Conservation (phyloP, 2,797 vertebrate species). For the Tiaroga cobitis region DNA sequence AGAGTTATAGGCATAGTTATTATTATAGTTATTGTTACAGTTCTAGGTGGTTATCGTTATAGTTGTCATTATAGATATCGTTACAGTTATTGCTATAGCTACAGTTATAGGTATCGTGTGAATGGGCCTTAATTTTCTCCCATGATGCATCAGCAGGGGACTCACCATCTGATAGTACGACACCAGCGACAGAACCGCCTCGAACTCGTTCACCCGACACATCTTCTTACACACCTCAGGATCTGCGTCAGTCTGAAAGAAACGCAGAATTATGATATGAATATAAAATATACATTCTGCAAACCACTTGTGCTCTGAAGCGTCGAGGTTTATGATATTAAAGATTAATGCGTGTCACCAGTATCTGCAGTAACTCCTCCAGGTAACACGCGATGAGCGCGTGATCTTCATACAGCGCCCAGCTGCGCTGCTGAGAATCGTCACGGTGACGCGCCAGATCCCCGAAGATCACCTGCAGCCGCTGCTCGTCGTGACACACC, state of each 20-base stretch:
- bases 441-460: slow-evolving; percentile 91
- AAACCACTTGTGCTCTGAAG: too few species aligned
- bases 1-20: too few species aligned
- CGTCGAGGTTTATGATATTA: neutral
- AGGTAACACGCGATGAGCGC: slow-evolving; percentile 94
- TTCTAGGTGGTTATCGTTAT: too few species aligned
- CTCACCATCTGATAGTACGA: slow-evolving; percentile 98
- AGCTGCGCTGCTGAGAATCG: slow-evolving; percentile 96
- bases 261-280: neutral
- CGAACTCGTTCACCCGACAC: slow-evolving; percentile 90
- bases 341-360: slow-evolving; percentile 78
- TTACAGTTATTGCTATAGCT: neutral
- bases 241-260: slow-evolving; percentile 92
- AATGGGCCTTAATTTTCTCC: neutral
- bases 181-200: slow-evolving; percentile 91
- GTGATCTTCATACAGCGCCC: slow-evolving; percentile 95
- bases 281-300: neutral
- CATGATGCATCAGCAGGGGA: neutral
- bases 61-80: too few species aligned
- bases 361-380: slow-evolving; percentile 94
- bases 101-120: neutral
- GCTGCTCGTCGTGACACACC: slow-evolving; percentile 94
- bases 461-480: slow-evolving; percentile 94
- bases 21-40: too few species aligned
- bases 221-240: slow-evolving; percentile 97